These are phyloP conservation scores for Lerista edwardsae DNA, from an alignment of 2,797 vertebrate genomes.

Conservation along the genomic window DNA sequence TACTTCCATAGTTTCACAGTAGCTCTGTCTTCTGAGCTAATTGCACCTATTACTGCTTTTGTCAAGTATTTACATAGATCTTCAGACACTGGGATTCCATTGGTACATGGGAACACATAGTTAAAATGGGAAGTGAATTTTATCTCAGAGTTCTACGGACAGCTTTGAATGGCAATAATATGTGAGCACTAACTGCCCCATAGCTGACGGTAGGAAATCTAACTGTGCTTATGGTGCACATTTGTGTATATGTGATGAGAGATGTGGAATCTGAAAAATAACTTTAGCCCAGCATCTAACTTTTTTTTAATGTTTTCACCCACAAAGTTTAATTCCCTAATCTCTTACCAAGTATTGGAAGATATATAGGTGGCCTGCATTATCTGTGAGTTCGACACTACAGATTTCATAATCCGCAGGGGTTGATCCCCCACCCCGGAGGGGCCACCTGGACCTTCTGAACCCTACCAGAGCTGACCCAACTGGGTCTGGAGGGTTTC, in stretches of 20 bases:
- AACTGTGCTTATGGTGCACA: background rate
- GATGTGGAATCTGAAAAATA: background rate
- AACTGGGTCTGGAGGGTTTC: too few species aligned
- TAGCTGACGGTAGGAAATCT: background rate
- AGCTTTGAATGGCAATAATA: background rate
- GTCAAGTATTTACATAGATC: background rate
- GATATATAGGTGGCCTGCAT: too few species aligned
- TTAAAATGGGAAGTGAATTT: background rate
- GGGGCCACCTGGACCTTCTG: too few species aligned
- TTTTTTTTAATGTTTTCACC: conserved; percentile 14
- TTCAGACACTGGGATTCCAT: too few species aligned
- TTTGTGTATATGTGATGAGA: background rate
- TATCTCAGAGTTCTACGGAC: background rate
- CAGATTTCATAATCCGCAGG: too few species aligned
- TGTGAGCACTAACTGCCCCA: background rate
- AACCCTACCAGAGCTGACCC: too few species aligned
- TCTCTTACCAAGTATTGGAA: conserved; percentile 47
- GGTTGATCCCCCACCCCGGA: too few species aligned
- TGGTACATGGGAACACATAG: background rate
- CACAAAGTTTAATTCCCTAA: conserved; percentile 40
- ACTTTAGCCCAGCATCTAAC: conserved; percentile 22
- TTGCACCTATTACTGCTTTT: background rate
- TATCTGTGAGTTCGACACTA: too few species aligned
- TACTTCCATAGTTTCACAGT: background rate
- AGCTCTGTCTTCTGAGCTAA: background rate